Percentiles rank a stretch among this genome's conserved stretches.
Evolutionary conservation across 1,140 invertebrate genomes (phyloP).

Genomic region (Pollicipes pollicipes): DNA sequence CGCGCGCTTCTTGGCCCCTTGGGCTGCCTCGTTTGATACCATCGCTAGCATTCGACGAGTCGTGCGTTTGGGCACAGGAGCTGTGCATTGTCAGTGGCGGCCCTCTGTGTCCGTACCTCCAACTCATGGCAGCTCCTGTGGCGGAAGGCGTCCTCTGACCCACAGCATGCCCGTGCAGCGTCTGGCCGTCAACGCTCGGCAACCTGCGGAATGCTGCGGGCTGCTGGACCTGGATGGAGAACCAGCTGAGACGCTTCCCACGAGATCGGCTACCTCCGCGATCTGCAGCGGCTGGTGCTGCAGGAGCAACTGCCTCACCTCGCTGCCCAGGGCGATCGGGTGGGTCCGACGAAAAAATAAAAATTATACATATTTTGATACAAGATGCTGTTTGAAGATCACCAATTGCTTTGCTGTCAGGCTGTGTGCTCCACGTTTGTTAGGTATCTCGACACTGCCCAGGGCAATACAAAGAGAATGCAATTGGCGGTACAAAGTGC

Average conservation of each 20-base stretch:
- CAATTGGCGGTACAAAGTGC: too few species aligned
- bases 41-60: too few species aligned
- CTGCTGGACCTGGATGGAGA: conserved; percentile 95
- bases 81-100: too few species aligned
- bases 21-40: too few species aligned
- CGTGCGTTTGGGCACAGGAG: too few species aligned
- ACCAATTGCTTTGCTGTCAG: neutral
- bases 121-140: too few species aligned
- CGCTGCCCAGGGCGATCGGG: conserved; percentile 80
- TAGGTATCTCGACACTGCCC: neutral
- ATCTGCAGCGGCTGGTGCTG: conserved; percentile 75
- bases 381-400: neutral
- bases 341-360: conserved; percentile 18
- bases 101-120: too few species aligned
- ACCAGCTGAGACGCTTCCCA: conserved; percentile 78
- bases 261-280: conserved; percentile 78
- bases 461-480: too few species aligned
- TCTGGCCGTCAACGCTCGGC: conserved; percentile 56
- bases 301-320: conserved; percentile 85
- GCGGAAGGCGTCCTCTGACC: too few species aligned
- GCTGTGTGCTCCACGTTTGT: neutral
- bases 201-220: conserved; percentile 76
- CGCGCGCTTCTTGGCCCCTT: too few species aligned
- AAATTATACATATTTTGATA: neutral
- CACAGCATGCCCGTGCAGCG: too few species aligned